Base-by-base conservation (phyloP, 2,888 invertebrate species). In the Sesamia inferens region DNA sequence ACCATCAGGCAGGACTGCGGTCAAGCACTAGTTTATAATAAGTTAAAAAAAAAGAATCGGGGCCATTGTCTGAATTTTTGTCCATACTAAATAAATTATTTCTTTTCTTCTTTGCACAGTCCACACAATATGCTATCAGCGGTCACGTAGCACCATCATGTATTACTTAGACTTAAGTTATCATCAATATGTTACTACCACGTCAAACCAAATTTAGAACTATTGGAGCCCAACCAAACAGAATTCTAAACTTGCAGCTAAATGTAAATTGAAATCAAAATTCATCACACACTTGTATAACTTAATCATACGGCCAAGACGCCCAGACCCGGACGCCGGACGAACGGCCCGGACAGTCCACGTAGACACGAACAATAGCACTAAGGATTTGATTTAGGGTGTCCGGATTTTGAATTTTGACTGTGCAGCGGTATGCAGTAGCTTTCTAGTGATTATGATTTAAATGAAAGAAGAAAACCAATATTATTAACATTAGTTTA, bases 231-330 rank as follows among this genome's bases (percentile, higher is more conserved):
- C 47, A 68, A 64, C 47, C 69, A 77, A 72, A 80, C 80, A 79
- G 83, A 87, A 86, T 83, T 72, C 58, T 63, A 76, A 85, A 76
- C 63, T 58, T 57, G n/a, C 31, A 57, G 64, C 59, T 87, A 68
- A 87, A 88, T 88, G 88, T 69, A 87, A 89, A 89, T 90, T 85
- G 80, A 84, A 89, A 88, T 90, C 88, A 85, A 77, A 89, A 88
- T 90, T 88, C 86, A 87, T 85, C 88, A 90, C 89, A 91, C 88
- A 90, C 89, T 88, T 85, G 84, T 79, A 78, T 86, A 89, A 89
- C 87, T 81, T 78, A 88, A 90, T 90, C 86, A 85, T 61, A 71
- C 76, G 71, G 77, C 74, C 68, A 87, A 88, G 88, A 86, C 80
- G 80, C 68, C 70, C 78, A 24, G 48, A 65, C 68, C 73, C 74